Conservation (phyloP, 2,113 vertebrate genomes). For the Colinus virginianus region DNA sequence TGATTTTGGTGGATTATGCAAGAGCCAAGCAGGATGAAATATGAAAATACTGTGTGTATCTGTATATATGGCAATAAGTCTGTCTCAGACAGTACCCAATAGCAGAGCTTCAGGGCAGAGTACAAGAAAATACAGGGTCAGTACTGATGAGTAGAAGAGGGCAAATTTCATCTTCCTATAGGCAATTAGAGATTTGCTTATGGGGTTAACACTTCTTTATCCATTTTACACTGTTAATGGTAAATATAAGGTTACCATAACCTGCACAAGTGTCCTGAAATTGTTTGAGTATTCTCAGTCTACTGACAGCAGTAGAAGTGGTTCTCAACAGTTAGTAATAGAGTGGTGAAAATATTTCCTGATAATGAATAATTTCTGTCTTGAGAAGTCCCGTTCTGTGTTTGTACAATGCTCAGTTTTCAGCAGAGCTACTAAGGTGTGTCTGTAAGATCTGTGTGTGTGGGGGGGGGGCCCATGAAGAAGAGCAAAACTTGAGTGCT, state of each 20-base stretch:
- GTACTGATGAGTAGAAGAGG: neutral
- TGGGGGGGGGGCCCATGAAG: neutral
- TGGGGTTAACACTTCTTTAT: neutral
- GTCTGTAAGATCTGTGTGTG: neutral
- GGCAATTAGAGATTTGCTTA: neutral
- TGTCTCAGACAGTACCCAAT: neutral
- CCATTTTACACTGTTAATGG: neutral
- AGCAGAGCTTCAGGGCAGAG: neutral
- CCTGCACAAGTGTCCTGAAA: neutral
- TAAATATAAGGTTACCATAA: neutral
- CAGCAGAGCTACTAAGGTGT: neutral
- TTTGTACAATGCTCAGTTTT: neutral
- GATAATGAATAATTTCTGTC: neutral
- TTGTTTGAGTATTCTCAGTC: neutral
- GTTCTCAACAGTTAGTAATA: neutral
- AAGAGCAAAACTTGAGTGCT: neutral
- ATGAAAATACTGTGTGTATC: neutral
- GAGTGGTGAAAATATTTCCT: neutral
- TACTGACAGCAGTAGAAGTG: neutral
- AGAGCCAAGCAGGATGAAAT: neutral
- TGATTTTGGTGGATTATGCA: neutral
- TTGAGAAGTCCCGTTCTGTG: neutral
- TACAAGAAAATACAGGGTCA: neutral
- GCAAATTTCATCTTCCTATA: neutral
- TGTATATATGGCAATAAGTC: neutral